Conservation (phyloP, 1,140 invertebrate genomes). For the Papilio machaon region DNA sequence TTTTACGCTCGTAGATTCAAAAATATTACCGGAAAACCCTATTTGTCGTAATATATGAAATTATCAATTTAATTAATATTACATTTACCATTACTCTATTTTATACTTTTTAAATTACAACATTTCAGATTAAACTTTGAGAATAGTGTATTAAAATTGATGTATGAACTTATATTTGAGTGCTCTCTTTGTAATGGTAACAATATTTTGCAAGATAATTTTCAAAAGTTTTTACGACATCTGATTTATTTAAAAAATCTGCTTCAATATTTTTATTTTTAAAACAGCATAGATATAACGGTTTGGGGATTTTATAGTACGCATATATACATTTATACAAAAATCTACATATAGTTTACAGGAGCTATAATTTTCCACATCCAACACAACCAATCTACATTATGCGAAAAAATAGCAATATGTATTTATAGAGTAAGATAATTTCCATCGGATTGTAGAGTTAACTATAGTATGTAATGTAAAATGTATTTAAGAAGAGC, state of each 20-base stretch:
- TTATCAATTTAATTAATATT: no score
- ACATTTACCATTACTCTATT: no score
- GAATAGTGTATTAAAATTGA: no score
- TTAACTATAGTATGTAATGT: conserved; percentile 13
- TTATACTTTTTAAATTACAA: no score
- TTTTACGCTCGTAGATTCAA: no score
- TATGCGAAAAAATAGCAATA: neutral
- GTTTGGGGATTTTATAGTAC: neutral
- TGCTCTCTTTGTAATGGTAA: neutral
- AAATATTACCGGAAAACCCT: no score
- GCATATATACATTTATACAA: conserved; percentile 38
- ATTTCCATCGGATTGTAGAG: neutral
- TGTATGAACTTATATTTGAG: no score
- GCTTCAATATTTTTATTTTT: neutral
- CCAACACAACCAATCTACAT: neutral
- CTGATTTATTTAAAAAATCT: neutral
- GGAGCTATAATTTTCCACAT: conserved; percentile 22
- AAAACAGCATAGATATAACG: neutral
- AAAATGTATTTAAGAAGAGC: conserved; percentile 28
- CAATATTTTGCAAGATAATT: neutral
- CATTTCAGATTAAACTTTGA: no score
- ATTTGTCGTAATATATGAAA: no score
- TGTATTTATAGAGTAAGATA: conserved; percentile 10
- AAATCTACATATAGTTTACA: conserved; percentile 19
- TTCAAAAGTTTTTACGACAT: neutral